phyloP scores from a whole-genome alignment of 1,140 invertebrate species.

The Lordiphosa clarofinis region DNA sequence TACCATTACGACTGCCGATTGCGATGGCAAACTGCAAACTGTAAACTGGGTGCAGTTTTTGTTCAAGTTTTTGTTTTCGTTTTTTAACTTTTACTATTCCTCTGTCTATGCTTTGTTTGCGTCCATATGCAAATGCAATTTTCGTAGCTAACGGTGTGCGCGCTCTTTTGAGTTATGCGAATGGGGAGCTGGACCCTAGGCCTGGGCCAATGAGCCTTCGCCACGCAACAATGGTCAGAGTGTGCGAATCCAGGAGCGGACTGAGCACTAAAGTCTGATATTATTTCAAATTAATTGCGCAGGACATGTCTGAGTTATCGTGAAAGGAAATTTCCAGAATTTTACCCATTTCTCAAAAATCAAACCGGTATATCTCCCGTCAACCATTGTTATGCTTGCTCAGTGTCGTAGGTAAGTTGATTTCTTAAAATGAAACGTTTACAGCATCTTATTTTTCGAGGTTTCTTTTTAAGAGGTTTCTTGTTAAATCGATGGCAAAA shows the following conservation, averaged over 20 bases:
- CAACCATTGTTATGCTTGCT: too few relatives aligned
- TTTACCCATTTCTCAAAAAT: too few relatives aligned
- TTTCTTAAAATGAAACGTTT: too few relatives aligned
- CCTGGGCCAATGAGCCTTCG: conserved; percentile 72
- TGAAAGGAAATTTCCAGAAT: too few relatives aligned
- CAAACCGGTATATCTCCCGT: too few relatives aligned
- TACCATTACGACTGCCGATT: conserved; percentile 42
- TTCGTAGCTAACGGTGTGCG: conserved; percentile 74
- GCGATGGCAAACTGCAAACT: conserved; percentile 18
- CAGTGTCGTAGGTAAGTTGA: too few relatives aligned
- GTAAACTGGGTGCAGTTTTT: conserved; percentile 61
- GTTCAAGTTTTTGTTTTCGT: conserved; percentile 3
- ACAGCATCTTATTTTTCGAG: too few relatives aligned
- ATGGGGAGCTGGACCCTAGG: conserved; percentile 13
- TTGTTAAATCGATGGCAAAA: too few relatives aligned
- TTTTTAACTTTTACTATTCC: conserved; percentile 40
- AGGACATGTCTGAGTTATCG: too few relatives aligned
- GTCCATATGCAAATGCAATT: conserved; percentile 74
- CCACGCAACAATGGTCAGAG: conserved; percentile 66
- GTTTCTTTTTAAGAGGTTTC: too few relatives aligned
- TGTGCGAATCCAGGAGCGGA: conserved; percentile 33
- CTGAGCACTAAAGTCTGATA: background rate
- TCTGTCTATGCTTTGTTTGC: conserved; percentile 58
- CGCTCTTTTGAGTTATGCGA: conserved; percentile 76
- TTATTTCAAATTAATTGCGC: too few relatives aligned